Percentiles rank a stretch among this genome's conserved stretches.
These are phyloP conservation scores for Andinoacara biseriatus DNA, from an alignment of 2,113 vertebrate species.

Conservation along the genomic window DNA sequence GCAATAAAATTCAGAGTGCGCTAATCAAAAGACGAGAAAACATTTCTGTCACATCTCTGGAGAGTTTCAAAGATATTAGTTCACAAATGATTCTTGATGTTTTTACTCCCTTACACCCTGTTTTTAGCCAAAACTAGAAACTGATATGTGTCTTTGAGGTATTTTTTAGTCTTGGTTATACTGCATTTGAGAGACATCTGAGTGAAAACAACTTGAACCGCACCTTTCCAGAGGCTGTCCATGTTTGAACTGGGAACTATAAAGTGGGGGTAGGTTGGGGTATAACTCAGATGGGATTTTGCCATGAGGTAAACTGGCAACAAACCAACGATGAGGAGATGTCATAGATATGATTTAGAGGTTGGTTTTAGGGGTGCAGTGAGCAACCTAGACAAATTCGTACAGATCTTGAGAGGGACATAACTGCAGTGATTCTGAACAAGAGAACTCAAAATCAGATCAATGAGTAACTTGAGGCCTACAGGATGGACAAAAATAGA, in stretches of 20 bases:
- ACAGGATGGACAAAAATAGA: constrained; percentile 66
- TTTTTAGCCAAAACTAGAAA: constrained; percentile 75
- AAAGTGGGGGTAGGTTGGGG: constrained; percentile 60
- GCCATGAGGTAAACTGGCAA: constrained; percentile 77
- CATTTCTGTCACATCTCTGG: constrained; percentile 25
- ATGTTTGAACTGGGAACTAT: constrained; percentile 73
- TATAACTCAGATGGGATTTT: constrained; percentile 71
- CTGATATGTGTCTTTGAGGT: constrained; percentile 71
- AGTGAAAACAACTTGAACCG: constrained; percentile 74
- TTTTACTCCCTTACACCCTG: constrained; percentile 60
- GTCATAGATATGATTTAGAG: constrained; percentile 76
- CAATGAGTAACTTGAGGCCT: constrained; percentile 76
- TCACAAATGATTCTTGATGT: constrained; percentile 58
- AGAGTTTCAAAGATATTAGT: constrained; percentile 55
- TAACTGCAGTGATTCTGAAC: constrained; percentile 64
- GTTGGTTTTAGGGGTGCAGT: constrained; percentile 71
- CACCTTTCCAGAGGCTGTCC: constrained; percentile 71
- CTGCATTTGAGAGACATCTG: constrained; percentile 67
- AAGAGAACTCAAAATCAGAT: constrained; percentile 70
- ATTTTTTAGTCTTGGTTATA: constrained; percentile 67
- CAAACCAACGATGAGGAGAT: constrained; percentile 73
- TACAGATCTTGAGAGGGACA: constrained; percentile 75
- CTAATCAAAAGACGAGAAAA: constrained; percentile 46
- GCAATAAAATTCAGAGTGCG: constrained; percentile 20
- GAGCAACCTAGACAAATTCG: constrained; percentile 68